Evolutionary conservation across 2,888 invertebrate genomes (phyloP).

Genomic region (Cybosia mesomella): DNA sequence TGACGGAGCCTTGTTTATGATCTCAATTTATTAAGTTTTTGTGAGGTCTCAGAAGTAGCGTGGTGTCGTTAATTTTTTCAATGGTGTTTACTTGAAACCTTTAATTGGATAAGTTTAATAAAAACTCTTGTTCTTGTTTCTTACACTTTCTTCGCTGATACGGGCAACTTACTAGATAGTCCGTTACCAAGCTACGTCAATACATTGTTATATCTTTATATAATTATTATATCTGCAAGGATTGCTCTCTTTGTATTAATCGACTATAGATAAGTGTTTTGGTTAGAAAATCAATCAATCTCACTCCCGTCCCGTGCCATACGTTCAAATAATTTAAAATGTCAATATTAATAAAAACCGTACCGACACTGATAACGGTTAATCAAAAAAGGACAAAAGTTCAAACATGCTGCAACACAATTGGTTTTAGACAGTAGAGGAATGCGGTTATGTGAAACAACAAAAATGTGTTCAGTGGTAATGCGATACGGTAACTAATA

Average conservation of each 20-base stretch:
- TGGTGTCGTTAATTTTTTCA: slow-evolving; percentile 43
- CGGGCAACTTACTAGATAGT: not conserved
- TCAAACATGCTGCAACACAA: slow-evolving; percentile 80
- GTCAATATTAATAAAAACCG: slow-evolving; percentile 70
- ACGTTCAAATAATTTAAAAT: slow-evolving; percentile 50
- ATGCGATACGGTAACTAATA: slow-evolving; percentile 78
- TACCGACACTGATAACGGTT: slow-evolving; percentile 76
- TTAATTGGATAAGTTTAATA: slow-evolving; percentile 4
- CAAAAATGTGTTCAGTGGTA: slow-evolving; percentile 77
- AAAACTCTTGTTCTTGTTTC: not conserved
- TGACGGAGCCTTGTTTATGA: slow-evolving; percentile 77
- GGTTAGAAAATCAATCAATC: slow-evolving; percentile 45
- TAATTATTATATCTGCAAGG: slow-evolving; percentile 20
- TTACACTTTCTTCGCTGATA: not conserved
- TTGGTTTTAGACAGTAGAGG: slow-evolving; percentile 68
- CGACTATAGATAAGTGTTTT: slow-evolving; percentile 38
- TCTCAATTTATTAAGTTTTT: slow-evolving; percentile 77
- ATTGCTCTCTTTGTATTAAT: slow-evolving; percentile 32
- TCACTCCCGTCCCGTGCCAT: slow-evolving; percentile 36
- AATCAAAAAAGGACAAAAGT: slow-evolving; percentile 83
- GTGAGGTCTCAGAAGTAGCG: slow-evolving; percentile 55
- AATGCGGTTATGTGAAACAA: slow-evolving; percentile 69
- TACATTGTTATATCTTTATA: too few species aligned
- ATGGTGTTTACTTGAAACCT: slow-evolving; percentile 34
- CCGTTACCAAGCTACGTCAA: slow-evolving; percentile 11